phyloP scores from a whole-genome alignment of 1,140 invertebrate species.

The Helicorthomorpha holstii region DNA sequence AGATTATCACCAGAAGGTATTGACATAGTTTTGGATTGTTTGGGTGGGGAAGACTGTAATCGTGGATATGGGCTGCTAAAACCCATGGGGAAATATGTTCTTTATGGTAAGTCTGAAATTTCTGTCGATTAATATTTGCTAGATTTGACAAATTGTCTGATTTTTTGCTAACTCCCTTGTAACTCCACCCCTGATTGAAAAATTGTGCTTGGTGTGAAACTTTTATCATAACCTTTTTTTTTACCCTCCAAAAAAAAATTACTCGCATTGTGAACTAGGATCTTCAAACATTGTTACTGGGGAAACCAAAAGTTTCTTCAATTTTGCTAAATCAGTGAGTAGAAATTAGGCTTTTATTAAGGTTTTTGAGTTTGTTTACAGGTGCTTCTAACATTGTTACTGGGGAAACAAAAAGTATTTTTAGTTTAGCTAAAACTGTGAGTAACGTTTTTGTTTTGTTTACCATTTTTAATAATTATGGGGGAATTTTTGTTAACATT shows the following conservation, averaged over 20 bases:
- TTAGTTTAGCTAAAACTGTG: constrained; percentile 32
- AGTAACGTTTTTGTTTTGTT: background rate
- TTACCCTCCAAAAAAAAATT: no score
- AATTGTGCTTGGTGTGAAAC: no score
- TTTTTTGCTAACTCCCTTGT: no score
- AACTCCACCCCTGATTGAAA: no score
- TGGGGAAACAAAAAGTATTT: constrained; percentile 32
- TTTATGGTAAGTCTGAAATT: constrained; percentile 43
- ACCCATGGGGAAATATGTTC: constrained; percentile 74
- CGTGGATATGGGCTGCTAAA: constrained; percentile 65
- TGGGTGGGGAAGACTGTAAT: constrained; percentile 75
- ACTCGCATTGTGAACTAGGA: no score
- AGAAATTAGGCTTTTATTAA: no score
- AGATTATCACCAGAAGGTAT: constrained; percentile 60
- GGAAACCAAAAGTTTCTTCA: no score
- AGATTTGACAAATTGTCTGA: background rate
- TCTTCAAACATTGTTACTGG: no score
- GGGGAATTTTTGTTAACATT: no score
- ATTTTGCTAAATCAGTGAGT: no score
- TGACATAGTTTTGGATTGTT: constrained; percentile 69
- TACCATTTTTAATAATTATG: background rate
- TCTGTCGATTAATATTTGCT: background rate
- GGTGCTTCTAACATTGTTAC: constrained; percentile 30
- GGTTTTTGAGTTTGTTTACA: constrained; percentile 14
- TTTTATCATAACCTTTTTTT: no score